Percentiles rank a stretch among this genome's conserved stretches.
Conservation (phyloP, 2,113 vertebrate genomes). For the Eonycteris spelaea region DNA sequence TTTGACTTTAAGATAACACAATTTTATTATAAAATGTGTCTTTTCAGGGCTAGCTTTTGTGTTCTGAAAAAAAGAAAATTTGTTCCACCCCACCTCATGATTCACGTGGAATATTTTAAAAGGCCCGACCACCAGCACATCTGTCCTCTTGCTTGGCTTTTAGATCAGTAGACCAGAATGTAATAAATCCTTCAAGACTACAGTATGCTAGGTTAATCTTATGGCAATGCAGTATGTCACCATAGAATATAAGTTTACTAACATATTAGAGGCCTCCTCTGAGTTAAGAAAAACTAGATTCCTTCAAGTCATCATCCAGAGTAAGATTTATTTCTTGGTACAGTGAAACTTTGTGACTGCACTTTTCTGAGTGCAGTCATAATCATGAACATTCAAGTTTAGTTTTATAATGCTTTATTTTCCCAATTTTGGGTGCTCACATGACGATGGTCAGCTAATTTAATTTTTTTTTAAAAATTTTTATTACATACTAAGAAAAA, state of each 20-base stretch:
- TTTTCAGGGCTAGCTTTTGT: not conserved
- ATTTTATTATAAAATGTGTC: not conserved
- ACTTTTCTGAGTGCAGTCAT: conserved; percentile 25
- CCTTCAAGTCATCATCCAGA: conserved; percentile 54
- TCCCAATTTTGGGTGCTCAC: conserved; percentile 25
- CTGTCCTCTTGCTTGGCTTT: conserved; percentile 51
- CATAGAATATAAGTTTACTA: conserved; percentile 65
- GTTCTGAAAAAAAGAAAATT: not conserved
- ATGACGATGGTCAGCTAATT: conserved; percentile 35
- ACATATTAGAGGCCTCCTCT: conserved; percentile 73
- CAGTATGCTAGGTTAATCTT: conserved; percentile 64
- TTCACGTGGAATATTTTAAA: conserved; percentile 2
- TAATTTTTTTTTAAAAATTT: conserved; percentile 33
- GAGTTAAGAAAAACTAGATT: conserved; percentile 71
- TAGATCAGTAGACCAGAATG: conserved; percentile 58
- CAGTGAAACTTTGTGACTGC: not conserved
- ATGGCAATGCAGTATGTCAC: conserved; percentile 60
- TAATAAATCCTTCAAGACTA: conserved; percentile 70
- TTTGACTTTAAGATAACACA: not conserved
- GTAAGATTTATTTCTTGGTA: conserved; percentile 65
- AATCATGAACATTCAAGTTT: conserved; percentile 36
- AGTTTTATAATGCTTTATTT: conserved; percentile 26
- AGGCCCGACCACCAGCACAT: conserved; percentile 43
- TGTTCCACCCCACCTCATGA: not conserved
- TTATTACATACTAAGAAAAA: conserved; percentile 17